phyloP scores from a whole-genome alignment of 2,888 invertebrate genomes.

The Imbricaverruca yamaguchii region DNA sequence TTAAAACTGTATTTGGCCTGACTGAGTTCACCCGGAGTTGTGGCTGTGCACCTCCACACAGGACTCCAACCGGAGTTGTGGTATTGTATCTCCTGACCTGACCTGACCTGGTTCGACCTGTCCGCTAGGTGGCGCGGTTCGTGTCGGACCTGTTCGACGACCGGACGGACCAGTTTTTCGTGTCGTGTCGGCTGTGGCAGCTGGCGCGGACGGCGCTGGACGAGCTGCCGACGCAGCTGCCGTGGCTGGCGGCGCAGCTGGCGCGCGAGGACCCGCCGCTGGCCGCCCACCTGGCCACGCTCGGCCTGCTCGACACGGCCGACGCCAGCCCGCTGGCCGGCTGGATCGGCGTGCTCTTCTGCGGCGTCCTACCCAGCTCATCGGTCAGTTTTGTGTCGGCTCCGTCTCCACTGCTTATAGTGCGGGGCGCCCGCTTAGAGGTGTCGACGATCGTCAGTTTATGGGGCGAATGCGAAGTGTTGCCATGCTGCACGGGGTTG shows the following conservation, averaged over 20 bases:
- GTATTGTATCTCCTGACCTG: too few relatives aligned
- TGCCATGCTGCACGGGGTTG: too few relatives aligned
- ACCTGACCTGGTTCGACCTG: too few relatives aligned
- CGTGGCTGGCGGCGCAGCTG: slow-evolving; percentile 17
- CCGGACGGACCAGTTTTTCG: neutral
- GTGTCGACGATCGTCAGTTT: too few relatives aligned
- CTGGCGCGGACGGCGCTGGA: neutral
- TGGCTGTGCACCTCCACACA: too few relatives aligned
- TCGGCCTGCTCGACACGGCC: neutral
- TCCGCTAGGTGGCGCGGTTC: neutral
- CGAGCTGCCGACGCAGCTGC: neutral
- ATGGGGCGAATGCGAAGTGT: too few relatives aligned
- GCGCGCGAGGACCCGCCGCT: neutral
- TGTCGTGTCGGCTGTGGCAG: neutral
- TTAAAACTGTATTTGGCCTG: too few relatives aligned
- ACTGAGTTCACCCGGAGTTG: too few relatives aligned
- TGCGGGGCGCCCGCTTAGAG: neutral
- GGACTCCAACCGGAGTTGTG: too few relatives aligned
- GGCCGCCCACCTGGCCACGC: neutral
- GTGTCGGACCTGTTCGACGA: neutral
- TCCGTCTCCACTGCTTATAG: neutral
- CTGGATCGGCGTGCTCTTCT: neutral
- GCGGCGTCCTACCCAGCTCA: neutral
- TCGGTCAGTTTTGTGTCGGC: neutral
- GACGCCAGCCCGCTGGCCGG: neutral